Evolutionary conservation across 2,113 vertebrate genomes (phyloP).

Genomic region (Phrynosoma blainvillii): DNA sequence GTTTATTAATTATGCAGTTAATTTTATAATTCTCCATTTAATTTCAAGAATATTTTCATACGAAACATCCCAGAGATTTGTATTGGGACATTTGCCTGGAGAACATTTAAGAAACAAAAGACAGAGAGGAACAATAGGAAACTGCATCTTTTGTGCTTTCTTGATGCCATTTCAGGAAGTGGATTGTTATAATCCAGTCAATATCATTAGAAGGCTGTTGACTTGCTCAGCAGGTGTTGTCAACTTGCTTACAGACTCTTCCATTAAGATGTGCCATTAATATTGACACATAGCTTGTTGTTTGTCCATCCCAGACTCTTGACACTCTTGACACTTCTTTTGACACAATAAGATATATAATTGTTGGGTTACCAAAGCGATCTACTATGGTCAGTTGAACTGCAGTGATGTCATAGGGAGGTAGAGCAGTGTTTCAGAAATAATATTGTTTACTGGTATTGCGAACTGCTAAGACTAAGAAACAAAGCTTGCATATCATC

Average conservation of each 20-base stretch:
- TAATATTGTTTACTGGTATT: neutral
- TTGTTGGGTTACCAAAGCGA: neutral
- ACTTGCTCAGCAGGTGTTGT: neutral
- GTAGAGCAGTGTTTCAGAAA: neutral
- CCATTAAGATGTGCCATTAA: no score
- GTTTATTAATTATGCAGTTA: neutral
- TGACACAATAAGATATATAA: neutral
- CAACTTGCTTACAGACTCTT: neutral
- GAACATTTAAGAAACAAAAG: neutral
- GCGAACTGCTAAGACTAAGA: neutral
- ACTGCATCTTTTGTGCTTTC: neutral
- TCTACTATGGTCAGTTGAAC: neutral
- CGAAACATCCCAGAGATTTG: neutral
- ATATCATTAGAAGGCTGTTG: no score
- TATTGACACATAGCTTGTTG: no score
- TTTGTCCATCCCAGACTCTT: neutral
- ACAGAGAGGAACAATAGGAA: constrained; percentile 1
- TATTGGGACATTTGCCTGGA: neutral
- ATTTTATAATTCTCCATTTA: constrained; percentile 24
- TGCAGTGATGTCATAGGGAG: neutral
- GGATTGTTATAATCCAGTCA: no score
- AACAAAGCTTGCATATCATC: neutral
- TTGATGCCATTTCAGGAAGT: neutral
- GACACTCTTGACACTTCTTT: neutral
- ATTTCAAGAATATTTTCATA: neutral